A percentile compares a stretch with the other conserved stretches of the same genome.
phyloP scores from a whole-genome alignment of 2,113 vertebrate species.

The Bucco capensis region DNA sequence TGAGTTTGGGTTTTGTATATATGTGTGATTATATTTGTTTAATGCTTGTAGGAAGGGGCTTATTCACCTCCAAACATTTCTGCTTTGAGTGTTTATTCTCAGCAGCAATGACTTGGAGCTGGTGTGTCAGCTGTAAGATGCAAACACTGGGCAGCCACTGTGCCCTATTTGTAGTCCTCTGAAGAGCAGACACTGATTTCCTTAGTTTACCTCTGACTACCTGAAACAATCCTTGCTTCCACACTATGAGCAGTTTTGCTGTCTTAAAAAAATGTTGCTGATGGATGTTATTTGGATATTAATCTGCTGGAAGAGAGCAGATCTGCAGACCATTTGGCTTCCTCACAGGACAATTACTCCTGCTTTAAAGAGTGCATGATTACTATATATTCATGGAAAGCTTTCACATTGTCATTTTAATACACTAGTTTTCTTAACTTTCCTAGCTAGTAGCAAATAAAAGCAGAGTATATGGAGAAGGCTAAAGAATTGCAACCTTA shows the following conservation, averaged over 20 bases:
- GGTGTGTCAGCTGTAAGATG: background rate
- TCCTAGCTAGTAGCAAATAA: background rate
- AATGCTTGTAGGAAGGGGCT: background rate
- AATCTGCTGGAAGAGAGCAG: background rate
- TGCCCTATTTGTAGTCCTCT: background rate
- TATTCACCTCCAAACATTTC: background rate
- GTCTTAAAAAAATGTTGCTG: background rate
- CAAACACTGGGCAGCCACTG: background rate
- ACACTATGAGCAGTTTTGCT: background rate
- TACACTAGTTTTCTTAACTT: background rate
- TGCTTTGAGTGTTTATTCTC: background rate
- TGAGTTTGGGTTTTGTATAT: background rate
- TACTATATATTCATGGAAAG: background rate
- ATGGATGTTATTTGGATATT: conserved; percentile 8
- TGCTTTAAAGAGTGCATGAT: background rate
- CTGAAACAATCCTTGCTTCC: background rate
- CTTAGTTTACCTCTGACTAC: background rate
- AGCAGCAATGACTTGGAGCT: background rate
- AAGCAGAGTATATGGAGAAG: background rate
- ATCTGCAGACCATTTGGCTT: conserved; percentile 3
- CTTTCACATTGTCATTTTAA: background rate
- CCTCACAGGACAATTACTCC: background rate
- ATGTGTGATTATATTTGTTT: background rate
- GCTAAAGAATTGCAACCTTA: background rate
- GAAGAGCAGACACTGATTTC: background rate